phyloP scores from a whole-genome alignment of 2,888 invertebrate genomes.

The Listrodromus nycthemerus region DNA sequence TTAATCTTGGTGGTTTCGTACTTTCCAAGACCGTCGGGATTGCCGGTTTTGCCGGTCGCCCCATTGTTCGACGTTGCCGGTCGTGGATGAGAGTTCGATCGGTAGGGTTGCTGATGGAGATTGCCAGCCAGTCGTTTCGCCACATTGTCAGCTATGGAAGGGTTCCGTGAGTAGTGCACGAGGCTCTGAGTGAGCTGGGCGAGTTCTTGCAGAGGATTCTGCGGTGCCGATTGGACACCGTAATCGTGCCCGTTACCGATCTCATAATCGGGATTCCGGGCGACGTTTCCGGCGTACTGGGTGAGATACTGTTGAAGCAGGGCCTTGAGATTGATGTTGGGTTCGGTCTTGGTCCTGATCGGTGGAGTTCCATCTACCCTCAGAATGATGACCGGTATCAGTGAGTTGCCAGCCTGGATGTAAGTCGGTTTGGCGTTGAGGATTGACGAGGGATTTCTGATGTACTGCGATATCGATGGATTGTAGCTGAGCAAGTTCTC shows the following conservation, averaged over 20 bases:
- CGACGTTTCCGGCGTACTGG: conserved; percentile 76
- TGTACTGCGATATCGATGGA: conserved; percentile 82
- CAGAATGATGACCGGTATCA: conserved; percentile 82
- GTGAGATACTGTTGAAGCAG: conserved; percentile 80
- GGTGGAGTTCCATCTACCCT: conserved; percentile 81
- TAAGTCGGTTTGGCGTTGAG: conserved; percentile 82
- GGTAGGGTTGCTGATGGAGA: conserved; percentile 58
- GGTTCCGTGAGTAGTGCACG: conserved; percentile 69
- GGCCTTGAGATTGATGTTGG: conserved; percentile 81
- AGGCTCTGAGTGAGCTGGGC: conserved; percentile 76
- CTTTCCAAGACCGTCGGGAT: conserved; percentile 32
- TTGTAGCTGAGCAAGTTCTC: conserved; percentile 80
- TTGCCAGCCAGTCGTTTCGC: conserved; percentile 55
- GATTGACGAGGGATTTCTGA: conserved; percentile 81
- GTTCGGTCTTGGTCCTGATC: conserved; percentile 73
- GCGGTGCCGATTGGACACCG: conserved; percentile 23
- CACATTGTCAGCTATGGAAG: conserved; percentile 47
- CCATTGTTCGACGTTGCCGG: conserved; percentile 68
- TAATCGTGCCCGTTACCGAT: conserved; percentile 65
- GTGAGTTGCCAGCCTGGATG: conserved; percentile 81
- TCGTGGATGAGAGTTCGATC: conserved; percentile 49
- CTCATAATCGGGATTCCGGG: conserved; percentile 73
- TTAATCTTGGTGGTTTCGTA: conserved; percentile 61
- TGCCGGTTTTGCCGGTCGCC: conserved; percentile 32
- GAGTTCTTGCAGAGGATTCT: conserved; percentile 76